phyloP scores from a whole-genome alignment of 2,113 vertebrate genomes.

The Oryzias celebensis region DNA sequence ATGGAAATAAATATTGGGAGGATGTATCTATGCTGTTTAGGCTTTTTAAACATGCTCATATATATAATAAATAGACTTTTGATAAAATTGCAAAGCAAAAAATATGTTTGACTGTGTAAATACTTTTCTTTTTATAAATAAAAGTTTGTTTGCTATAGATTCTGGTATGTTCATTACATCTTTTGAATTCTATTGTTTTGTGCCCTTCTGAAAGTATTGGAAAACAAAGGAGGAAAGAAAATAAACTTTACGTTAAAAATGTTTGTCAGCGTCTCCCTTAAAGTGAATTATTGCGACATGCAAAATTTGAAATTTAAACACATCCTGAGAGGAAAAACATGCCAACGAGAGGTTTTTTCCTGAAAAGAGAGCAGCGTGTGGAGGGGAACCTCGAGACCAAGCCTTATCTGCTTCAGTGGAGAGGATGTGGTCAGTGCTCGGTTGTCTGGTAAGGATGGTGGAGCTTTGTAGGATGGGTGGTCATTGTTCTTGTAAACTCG shows the following conservation, averaged over 20 bases:
- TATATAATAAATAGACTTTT: too few relatives aligned
- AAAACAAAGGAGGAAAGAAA: not conserved
- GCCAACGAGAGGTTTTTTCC: conserved; percentile 69
- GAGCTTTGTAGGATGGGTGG: conserved; percentile 60
- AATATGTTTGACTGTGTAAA: too few relatives aligned
- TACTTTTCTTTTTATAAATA: too few relatives aligned
- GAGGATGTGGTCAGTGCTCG: conserved; percentile 80
- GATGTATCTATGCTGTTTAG: too few relatives aligned
- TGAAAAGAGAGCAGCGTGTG: conserved; percentile 43
- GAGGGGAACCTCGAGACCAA: conserved; percentile 42
- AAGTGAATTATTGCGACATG: conserved; percentile 58
- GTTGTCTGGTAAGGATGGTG: conserved; percentile 52
- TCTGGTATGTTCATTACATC: too few relatives aligned
- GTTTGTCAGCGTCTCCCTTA: conserved; percentile 18
- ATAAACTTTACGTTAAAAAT: conserved; percentile 11
- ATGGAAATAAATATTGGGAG: too few relatives aligned
- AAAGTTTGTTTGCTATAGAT: too few relatives aligned
- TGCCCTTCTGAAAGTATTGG: not conserved
- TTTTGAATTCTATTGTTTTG: too few relatives aligned
- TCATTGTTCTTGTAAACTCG: conserved; percentile 65
- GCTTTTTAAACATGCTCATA: too few relatives aligned
- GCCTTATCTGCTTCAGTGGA: conserved; percentile 74
- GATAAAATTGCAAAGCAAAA: too few relatives aligned
- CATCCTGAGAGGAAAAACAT: conserved; percentile 71
- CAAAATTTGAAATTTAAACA: conserved; percentile 55